phyloP scores from a whole-genome alignment of 2,888 invertebrate genomes.

The Pollenia amentaria region DNA sequence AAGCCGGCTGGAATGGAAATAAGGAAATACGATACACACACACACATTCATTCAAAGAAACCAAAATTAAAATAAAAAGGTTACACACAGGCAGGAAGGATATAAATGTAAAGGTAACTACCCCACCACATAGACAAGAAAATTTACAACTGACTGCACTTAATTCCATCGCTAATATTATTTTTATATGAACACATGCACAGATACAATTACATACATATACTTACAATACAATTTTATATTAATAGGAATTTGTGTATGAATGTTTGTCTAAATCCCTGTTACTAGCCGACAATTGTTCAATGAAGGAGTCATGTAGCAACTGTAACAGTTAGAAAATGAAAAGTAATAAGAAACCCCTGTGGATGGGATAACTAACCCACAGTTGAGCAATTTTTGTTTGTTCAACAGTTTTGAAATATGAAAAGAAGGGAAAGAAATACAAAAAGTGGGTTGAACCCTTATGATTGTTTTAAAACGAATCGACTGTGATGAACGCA shows the following conservation, averaged over 20 bases:
- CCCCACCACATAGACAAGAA: conserved; percentile 43
- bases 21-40: conserved; percentile 49
- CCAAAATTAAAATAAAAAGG: conserved; percentile 35
- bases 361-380: conserved; percentile 68
- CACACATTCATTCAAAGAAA: conserved; percentile 19
- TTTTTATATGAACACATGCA: conserved; percentile 49
- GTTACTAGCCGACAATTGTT: conserved; percentile 62
- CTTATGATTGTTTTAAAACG: conserved; percentile 71
- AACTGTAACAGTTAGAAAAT: conserved; percentile 29
- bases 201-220: conserved; percentile 30
- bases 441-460: conserved; percentile 65
- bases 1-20: conserved; percentile 49
- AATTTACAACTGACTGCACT: conserved; percentile 69
- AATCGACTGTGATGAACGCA: conserved; percentile 62
- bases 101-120: conserved; percentile 62
- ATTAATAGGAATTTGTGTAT: neutral
- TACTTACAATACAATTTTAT: neutral
- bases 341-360: conserved; percentile 70
- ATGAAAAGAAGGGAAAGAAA: conserved; percentile 21
- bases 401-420: conserved; percentile 46
- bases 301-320: conserved; percentile 51
- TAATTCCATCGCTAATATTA: conserved; percentile 69
- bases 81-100: conserved; percentile 41
- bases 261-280: conserved; percentile 43
- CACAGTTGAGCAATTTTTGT: conserved; percentile 66